Base-by-base conservation (phyloP, 2,113 vertebrate genomes). In the Callocephalon fimbriatum region DNA sequence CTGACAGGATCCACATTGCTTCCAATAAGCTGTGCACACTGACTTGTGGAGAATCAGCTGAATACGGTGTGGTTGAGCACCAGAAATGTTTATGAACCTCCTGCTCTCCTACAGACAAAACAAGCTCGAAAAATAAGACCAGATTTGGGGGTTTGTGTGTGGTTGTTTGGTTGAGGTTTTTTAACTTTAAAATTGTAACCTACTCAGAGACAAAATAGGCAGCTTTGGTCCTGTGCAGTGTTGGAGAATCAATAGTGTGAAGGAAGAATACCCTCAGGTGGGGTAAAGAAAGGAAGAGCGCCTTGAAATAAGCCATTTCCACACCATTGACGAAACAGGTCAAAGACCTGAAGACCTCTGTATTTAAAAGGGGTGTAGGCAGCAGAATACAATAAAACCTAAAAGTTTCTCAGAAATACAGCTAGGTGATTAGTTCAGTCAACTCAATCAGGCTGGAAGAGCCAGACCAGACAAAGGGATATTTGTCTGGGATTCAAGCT, bases 391-490 rank as follows among this genome's bases (percentile, higher is more conserved):
- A 94, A 68, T 73, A 87, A 90, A 88, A 68, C 47, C 27, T 68
- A 56, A 7, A 93, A 76, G 35, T 62, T 77, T 85, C 77, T 87
- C 66, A 90, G 84, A 72, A 87, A 75, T 73, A 81, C 2, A 89
- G 38, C 13, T 48, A 68, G 29, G 67, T 86, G 71, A 96, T 91
- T 88, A 84, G 56, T 68, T 87, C 83, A 87, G 65, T 91, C 83
- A 95, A 31, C 68, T 86, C 63, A 68, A n/a, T 18, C 48, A 66
- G 78, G 45, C 66, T 92, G 48, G 90, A 95, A 76, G 75, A 83
- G 32, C 54, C 90, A 58, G 95, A 92, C 96, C 87, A 94, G 92
- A 96, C 92, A 93, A 88, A 83, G 40, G 44, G 77, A 53, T 75
- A 40, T 87, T 73, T 87, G 77, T 61, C 40, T 82, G 77, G 26